Conservation (phyloP, 2,888 invertebrate genomes). For the Matsumyia berberina region DNA sequence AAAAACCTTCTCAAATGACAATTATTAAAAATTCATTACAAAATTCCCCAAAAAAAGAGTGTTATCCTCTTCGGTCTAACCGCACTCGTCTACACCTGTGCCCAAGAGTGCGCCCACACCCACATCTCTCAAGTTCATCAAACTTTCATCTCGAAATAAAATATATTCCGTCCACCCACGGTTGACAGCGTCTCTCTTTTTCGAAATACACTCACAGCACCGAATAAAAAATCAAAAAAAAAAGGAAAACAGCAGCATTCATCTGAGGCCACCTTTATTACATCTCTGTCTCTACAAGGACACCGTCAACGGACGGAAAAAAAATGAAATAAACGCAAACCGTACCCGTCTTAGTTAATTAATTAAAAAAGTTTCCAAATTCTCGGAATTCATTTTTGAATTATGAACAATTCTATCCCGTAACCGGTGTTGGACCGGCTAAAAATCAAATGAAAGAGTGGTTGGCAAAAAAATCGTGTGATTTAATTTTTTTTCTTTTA, state of each 20-base stretch:
- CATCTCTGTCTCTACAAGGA: conserved; percentile 42
- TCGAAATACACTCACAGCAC: conserved; percentile 50
- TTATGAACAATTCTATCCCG: conserved; percentile 62
- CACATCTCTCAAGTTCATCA: neutral
- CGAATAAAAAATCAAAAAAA: conserved; percentile 15
- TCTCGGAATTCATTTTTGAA: conserved; percentile 68
- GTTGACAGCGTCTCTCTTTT: conserved; percentile 39
- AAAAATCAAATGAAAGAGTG: conserved; percentile 12
- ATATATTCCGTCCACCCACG: conserved; percentile 32
- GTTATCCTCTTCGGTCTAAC: conserved; percentile 29
- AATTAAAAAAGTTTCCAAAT: conserved; percentile 75
- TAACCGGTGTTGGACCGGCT: neutral
- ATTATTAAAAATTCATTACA: conserved; percentile 61
- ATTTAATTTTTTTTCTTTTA: conserved; percentile 37
- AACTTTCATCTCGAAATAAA: conserved; percentile 30
- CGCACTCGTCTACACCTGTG: conserved; percentile 68
- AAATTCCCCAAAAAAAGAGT: conserved; percentile 21
- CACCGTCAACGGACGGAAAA: conserved; percentile 25
- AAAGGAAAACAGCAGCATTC: conserved; percentile 38
- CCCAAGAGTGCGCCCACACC: neutral
- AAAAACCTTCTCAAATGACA: conserved; percentile 24
- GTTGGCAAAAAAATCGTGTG: conserved; percentile 7
- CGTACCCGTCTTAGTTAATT: conserved; percentile 71
- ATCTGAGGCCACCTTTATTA: conserved; percentile 48
- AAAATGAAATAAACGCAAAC: conserved; percentile 19